phyloP scores from a whole-genome alignment of 2,113 vertebrate genomes.

The Melanostigma gelatinosum region DNA sequence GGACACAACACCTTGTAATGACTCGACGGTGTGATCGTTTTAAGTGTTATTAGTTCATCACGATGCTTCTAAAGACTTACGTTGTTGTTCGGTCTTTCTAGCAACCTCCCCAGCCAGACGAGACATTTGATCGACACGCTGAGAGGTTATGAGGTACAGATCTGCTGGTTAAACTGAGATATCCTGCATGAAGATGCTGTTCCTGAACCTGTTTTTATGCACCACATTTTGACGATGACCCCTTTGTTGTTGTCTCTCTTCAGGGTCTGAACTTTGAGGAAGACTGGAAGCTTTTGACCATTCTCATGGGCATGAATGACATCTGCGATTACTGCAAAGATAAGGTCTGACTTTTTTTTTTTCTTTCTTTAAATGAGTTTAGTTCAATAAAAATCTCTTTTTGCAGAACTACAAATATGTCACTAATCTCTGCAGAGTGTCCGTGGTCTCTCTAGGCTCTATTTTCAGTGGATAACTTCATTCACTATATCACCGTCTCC shows the following conservation, averaged over 20 bases:
- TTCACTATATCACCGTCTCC: slow-evolving; percentile 81
- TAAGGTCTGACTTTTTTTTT: slow-evolving; percentile 71
- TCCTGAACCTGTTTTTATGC: not conserved
- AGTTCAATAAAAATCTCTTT: not conserved
- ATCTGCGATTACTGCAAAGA: slow-evolving; percentile 88
- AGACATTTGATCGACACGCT: slow-evolving; percentile 83
- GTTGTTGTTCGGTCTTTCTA: slow-evolving; percentile 43
- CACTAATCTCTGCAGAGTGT: slow-evolving; percentile 2
- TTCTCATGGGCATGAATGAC: slow-evolving; percentile 87
- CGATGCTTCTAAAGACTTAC: not conserved
- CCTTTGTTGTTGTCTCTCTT: not conserved
- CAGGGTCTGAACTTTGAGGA: slow-evolving; percentile 82
- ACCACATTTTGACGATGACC: not conserved
- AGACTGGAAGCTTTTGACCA: slow-evolving; percentile 87
- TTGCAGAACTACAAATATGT: not conserved
- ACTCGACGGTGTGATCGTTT: not conserved
- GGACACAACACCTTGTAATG: slow-evolving; percentile 86
- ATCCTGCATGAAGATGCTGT: not conserved
- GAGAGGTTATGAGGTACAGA: slow-evolving; percentile 77
- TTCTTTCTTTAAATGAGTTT: not conserved
- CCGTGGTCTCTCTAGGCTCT: slow-evolving; percentile 68
- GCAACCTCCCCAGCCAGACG: slow-evolving; percentile 81
- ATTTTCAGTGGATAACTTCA: slow-evolving; percentile 84
- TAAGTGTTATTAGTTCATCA: not conserved
- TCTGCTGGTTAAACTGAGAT: not conserved